These are phyloP conservation scores for Orycteropus afer DNA, from an alignment of 2,113 vertebrate species.

Conservation along the genomic window DNA sequence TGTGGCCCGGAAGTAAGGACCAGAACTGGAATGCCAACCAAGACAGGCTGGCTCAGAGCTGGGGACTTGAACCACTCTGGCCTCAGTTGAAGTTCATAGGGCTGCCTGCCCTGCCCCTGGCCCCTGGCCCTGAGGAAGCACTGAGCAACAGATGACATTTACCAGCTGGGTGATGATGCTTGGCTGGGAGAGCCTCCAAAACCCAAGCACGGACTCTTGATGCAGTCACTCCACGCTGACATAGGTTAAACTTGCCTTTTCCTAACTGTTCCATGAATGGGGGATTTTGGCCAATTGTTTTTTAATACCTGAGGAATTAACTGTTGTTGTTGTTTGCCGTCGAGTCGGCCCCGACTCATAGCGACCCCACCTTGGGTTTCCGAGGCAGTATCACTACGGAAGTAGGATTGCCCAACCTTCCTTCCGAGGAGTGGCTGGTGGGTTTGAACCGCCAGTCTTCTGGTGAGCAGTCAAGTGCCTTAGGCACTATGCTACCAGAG, in stretches of 20 bases:
- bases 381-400: too few relatives aligned
- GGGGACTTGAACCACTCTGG: neutral
- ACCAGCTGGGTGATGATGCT: neutral
- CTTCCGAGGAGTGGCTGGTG: too few relatives aligned
- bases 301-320: neutral
- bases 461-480: too few relatives aligned
- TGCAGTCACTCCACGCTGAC: neutral
- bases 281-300: neutral
- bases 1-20: neutral
- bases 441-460: too few relatives aligned
- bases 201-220: neutral
- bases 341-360: too few relatives aligned
- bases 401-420: too few relatives aligned
- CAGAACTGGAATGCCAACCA: neutral
- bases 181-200: neutral
- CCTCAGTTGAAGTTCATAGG: neutral
- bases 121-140: neutral
- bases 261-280: neutral
- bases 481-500: too few relatives aligned
- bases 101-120: too few relatives aligned
- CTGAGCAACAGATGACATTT: neutral
- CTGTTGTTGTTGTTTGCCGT: too few relatives aligned
- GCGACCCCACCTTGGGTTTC: too few relatives aligned
- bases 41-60: neutral
- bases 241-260: neutral